phyloP scores from a whole-genome alignment of 2,113 vertebrate species.

The Apteryx owenii region DNA sequence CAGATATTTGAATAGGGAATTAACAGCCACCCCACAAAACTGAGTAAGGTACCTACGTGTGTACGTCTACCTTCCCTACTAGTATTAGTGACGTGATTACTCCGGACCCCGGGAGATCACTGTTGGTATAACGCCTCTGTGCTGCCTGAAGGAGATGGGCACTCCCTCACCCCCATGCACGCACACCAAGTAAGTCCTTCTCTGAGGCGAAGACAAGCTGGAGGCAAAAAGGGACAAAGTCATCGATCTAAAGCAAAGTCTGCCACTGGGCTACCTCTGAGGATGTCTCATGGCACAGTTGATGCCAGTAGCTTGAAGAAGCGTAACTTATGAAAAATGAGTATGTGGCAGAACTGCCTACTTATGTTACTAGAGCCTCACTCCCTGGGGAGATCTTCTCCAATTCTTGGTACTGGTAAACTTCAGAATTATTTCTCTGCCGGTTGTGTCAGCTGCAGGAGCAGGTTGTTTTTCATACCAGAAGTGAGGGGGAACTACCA shows the following conservation, averaged over 20 bases:
- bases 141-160: not conserved
- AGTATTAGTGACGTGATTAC: not conserved
- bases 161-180: not conserved
- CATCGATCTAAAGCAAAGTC: not conserved
- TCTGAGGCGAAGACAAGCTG: not conserved
- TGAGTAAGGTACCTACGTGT: not conserved
- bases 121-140: not conserved
- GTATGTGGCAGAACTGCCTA: not conserved
- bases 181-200: not conserved
- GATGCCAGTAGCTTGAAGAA: not conserved
- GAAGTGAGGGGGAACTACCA: not conserved
- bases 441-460: not conserved
- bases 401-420: not conserved
- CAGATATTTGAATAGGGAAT: not conserved
- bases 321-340: not conserved
- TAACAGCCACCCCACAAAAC: not conserved
- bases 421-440: not conserved
- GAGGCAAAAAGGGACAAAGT: not conserved
- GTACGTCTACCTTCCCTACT: not conserved
- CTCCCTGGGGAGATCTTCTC: not conserved
- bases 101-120: not conserved
- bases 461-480: not conserved
- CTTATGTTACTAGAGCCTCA: not conserved
- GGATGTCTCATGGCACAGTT: not conserved
- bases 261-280: not conserved